Conservation (phyloP, 2,888 invertebrate species). For the Glyphotaelius pellucidus region DNA sequence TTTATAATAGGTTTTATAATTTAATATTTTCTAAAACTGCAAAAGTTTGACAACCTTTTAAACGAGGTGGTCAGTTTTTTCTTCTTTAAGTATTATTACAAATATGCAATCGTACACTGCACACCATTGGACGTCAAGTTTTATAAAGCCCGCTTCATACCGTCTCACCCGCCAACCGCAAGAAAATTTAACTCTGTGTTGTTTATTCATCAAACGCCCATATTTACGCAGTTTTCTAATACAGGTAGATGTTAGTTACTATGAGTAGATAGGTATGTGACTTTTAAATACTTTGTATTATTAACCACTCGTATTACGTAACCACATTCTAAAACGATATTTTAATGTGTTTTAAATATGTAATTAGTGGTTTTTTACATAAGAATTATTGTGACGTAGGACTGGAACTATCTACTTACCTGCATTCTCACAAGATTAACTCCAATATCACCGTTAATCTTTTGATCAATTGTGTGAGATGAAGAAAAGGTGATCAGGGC, state of each 20-base stretch:
- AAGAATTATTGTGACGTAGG: no score
- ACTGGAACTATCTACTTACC: background rate
- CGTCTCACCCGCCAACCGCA: background rate
- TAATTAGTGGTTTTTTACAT: no score
- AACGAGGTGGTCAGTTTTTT: conserved; percentile 44
- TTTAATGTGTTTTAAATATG: background rate
- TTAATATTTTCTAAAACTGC: background rate
- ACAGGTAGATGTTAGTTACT: background rate
- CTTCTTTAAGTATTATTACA: conserved; percentile 34
- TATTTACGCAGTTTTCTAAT: background rate
- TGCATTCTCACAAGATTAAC: background rate
- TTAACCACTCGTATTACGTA: background rate
- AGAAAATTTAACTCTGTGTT: background rate
- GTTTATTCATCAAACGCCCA: background rate
- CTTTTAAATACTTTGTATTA: background rate
- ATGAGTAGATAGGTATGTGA: background rate
- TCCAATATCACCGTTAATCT: background rate
- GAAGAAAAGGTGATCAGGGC: no score
- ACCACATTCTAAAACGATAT: background rate
- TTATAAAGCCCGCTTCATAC: conserved; percentile 21
- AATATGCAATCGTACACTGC: conserved; percentile 26
- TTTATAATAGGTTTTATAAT: background rate
- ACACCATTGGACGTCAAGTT: conserved; percentile 30
- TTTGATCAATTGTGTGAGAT: background rate
- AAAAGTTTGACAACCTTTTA: conserved; percentile 17